phyloP scores from a whole-genome alignment of 2,113 vertebrate genomes.

The Elephantulus edwardii region DNA sequence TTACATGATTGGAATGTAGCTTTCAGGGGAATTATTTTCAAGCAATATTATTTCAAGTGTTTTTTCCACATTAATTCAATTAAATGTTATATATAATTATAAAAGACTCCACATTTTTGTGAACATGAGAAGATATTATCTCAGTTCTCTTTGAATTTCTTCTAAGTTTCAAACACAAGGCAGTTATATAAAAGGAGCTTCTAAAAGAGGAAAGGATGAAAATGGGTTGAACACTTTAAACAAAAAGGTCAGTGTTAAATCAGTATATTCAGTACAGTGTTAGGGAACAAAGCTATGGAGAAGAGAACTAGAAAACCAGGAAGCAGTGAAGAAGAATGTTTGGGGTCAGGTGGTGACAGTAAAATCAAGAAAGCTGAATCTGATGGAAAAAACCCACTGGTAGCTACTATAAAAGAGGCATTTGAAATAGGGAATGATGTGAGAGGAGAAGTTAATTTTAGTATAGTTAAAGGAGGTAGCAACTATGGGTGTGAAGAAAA shows the following conservation, averaged over 20 bases:
- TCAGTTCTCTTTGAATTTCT: slow-evolving; percentile 26
- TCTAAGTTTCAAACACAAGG: slow-evolving; percentile 34
- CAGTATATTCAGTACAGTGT: slow-evolving; percentile 22
- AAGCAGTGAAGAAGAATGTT: slow-evolving; percentile 60
- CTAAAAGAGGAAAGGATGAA: slow-evolving; percentile 51
- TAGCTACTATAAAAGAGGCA: slow-evolving; percentile 51
- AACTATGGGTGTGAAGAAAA: slow-evolving; percentile 68
- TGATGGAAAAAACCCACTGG: slow-evolving; percentile 22
- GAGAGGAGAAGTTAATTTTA: slow-evolving; percentile 69
- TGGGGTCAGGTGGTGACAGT: slow-evolving; percentile 40
- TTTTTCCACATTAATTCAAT: neutral
- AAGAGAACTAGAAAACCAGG: slow-evolving; percentile 35
- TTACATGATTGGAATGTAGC: neutral
- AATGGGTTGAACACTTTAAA: slow-evolving; percentile 48
- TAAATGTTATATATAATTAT: neutral
- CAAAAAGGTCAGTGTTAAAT: slow-evolving; percentile 40
- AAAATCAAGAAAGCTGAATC: slow-evolving; percentile 54
- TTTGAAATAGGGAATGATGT: slow-evolving; percentile 71
- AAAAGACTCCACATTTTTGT: slow-evolving; percentile 43
- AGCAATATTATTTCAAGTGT: neutral
- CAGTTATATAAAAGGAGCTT: slow-evolving; percentile 54
- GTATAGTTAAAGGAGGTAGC: slow-evolving; percentile 62
- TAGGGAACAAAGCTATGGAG: slow-evolving; percentile 22
- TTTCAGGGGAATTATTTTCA: slow-evolving; percentile 24
- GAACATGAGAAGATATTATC: neutral